phyloP scores from a whole-genome alignment of 2,797 vertebrate genomes.

The Tapirus indicus region DNA sequence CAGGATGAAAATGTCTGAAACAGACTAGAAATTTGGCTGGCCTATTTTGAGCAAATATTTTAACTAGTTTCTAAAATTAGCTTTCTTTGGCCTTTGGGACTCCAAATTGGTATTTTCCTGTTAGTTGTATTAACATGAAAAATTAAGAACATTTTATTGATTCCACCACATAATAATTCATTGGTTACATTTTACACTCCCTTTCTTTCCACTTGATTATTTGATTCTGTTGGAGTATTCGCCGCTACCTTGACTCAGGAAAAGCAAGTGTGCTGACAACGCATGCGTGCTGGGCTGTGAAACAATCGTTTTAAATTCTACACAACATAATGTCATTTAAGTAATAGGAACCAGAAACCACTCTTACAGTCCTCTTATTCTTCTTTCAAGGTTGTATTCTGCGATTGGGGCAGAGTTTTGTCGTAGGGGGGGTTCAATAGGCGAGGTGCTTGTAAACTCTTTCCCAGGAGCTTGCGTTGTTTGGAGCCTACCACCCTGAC shows the following conservation, averaged over 20 bases:
- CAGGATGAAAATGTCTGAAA: constrained; percentile 45
- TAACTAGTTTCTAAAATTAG: constrained; percentile 37
- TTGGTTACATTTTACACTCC: background rate
- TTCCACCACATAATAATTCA: background rate
- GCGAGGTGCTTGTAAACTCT: background rate
- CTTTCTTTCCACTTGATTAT: background rate
- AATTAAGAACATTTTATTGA: constrained; percentile 26
- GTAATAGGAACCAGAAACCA: background rate
- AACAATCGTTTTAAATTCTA: constrained; percentile 31
- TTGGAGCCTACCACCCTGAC: background rate
- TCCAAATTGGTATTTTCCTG: constrained; percentile 26
- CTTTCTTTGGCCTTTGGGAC: background rate
- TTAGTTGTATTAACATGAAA: constrained; percentile 31
- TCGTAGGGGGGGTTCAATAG: background rate
- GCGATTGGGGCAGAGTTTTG: background rate
- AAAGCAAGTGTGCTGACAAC: background rate
- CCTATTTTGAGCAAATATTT: constrained; percentile 30
- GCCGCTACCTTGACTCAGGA: background rate
- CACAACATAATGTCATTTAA: background rate
- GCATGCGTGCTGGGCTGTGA: background rate
- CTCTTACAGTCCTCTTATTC: background rate
- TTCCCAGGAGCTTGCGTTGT: background rate
- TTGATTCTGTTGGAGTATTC: background rate
- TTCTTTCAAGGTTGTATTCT: background rate
- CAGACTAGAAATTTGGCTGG: background rate